Conservation (phyloP, 2,113 vertebrate genomes). For the Scomber japonicus region DNA sequence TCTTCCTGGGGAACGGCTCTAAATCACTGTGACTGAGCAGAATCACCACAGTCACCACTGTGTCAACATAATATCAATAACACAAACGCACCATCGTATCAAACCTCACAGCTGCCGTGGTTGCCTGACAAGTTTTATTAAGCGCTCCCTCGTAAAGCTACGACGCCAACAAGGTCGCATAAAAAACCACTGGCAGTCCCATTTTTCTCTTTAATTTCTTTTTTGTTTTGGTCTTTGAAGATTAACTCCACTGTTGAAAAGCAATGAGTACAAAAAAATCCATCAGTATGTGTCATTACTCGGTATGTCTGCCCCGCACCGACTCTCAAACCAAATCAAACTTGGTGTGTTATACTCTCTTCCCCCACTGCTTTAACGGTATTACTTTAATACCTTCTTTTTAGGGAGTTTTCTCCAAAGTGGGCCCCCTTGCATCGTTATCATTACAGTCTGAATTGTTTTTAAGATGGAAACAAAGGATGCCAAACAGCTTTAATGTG, state of each 20-base stretch:
- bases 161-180: slow-evolving; percentile 30
- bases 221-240: slow-evolving; percentile 17
- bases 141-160: background rate
- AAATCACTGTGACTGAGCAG: slow-evolving; percentile 24
- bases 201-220: slow-evolving; percentile 18
- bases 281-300: slow-evolving; percentile 8
- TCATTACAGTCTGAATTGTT: slow-evolving; percentile 24
- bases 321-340: slow-evolving; percentile 19
- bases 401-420: slow-evolving; percentile 23
- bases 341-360: background rate
- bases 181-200: slow-evolving; percentile 23
- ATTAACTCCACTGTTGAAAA: slow-evolving; percentile 30
- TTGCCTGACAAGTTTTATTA: slow-evolving; percentile 16
- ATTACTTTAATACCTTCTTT: slow-evolving; percentile 33
- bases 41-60: slow-evolving; percentile 14
- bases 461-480: slow-evolving; percentile 9
- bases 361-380: slow-evolving; percentile 20
- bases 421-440: background rate
- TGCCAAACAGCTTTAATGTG: background rate
- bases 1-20: slow-evolving; percentile 13
- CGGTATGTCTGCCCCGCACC: background rate
- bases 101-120: slow-evolving; percentile 27
- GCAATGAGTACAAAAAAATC: background rate
- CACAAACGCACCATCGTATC: slow-evolving; percentile 11
- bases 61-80: slow-evolving; percentile 32